Percentiles rank a stretch among this genome's conserved stretches.
Evolutionary conservation across 2,113 vertebrate species (phyloP).

Genomic region (Albula goreensis): DNA sequence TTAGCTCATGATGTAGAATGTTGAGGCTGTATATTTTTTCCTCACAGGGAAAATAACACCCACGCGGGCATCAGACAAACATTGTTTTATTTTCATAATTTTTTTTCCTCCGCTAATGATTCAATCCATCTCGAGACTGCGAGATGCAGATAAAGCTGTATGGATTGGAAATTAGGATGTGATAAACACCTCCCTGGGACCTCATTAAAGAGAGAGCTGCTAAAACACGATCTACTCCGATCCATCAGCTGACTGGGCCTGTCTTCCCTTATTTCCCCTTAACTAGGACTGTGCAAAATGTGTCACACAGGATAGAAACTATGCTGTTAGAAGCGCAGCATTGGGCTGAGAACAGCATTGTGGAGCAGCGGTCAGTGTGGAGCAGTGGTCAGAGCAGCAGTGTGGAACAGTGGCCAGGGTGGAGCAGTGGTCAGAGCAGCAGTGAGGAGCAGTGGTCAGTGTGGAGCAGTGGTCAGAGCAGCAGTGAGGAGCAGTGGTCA

Average conservation of each 20-base stretch:
- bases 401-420: no score
- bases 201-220: conserved; percentile 14
- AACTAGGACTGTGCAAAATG: background rate
- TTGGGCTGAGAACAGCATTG: no score
- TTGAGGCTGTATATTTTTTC: background rate
- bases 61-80: background rate
- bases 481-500: no score
- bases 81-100: conserved; percentile 2
- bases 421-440: no score
- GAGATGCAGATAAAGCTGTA: background rate
- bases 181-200: conserved; percentile 24
- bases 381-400: no score
- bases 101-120: conserved; percentile 2
- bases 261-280: background rate
- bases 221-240: background rate
- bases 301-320: no score
- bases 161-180: background rate
- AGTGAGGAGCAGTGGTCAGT: no score
- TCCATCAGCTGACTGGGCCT: background rate
- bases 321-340: no score
- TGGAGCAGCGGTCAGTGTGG: no score
- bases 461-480: no score
- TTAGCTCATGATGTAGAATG: no score
- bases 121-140: conserved; percentile 1
- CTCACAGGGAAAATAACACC: background rate